Evolutionary conservation across 2,797 vertebrate species (phyloP), one percentile per base, ranked within the genome.

Genomic region (Pangasius sanitwongsei): DNA sequence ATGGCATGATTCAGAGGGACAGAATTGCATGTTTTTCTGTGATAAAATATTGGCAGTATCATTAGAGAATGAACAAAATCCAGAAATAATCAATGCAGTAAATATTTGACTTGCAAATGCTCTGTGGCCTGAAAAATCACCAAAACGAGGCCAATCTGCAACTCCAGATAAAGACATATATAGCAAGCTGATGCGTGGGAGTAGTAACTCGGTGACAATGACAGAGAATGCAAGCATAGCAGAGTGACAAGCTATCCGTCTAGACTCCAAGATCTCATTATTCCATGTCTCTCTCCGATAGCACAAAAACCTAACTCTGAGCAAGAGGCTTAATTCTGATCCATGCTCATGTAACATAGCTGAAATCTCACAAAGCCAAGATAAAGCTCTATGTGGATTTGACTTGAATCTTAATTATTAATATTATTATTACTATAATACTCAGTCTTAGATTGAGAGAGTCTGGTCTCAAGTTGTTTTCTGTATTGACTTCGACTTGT

Each of bases 161-260:
- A 55, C n/a, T n/a, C 41, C 41, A 80, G 82, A 89, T 87, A 74
- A 87, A 90, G 75, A 88, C 55, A 12, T 85, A 72, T 28, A 65
- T 57, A 53, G 75, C 53, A 55, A 63, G 67, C 37, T 53, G 82
- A n/a, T 80, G 86, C 61, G 15, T 53, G 28, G 50, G 74, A 70
- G 37, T 37, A 59, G 67, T 89, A 89, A 82, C 41, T 63, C 44
- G 53, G 82, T 95, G 96, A 96, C 95, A 96, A 90, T 95, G 95
- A 96, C 94, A 89, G 94, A 96, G 93, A 90, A 90, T 87, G 91
- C 87, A 89, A 90, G 92, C 89, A 89, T 90, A 55, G 80, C 53
- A 75, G 91, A 94, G 90, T 95, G 95, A 94, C 95, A 94, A 95
- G 92, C 94, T 93, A 96, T 96, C 94, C 94, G 94, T 96, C 95